Evolutionary conservation across 2,888 invertebrate species (phyloP), one percentile per base, ranked within the genome.

Genomic region (Pinctada fucata): DNA sequence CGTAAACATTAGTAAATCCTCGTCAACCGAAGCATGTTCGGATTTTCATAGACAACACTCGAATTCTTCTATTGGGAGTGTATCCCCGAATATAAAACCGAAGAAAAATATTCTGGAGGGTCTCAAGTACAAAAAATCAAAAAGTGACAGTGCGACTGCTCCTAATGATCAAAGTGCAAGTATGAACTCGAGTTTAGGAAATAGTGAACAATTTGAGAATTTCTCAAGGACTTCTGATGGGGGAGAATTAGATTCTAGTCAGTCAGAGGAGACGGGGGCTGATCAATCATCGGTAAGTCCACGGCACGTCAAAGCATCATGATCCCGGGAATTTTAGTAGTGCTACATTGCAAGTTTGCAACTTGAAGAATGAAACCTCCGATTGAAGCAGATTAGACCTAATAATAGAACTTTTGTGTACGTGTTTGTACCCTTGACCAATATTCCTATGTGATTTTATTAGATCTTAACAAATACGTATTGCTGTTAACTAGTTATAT

Each of bases 61-160:
- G 1, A 6, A 74, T 31, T 74, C 80, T 52, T 45, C 50, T 31
- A 51, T 45, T 47, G 75, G 72, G 45, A 78, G 78, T 13, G 47
- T 47, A 49, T 85, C 86, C 10, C 93, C 93, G 68, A 13, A 13
- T 6, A 10, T 58, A 58, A 94, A 94, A 87, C 93, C 93, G 85
- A 94, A 93, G 83, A 90, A 91, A 79, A 92, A 91, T 86, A 94
- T 95, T 88, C 94, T 95, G 89, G 95, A 95, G 87, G 95, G 95
- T 85, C 94, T 95, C 91, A 93, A 94, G 94, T 91, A 94, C 95
- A 92, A 93, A 76, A 92, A 94, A 87, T 93, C 94, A 86, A 93
- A 93, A 87, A 94, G 84, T 79, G 88, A 86, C 74, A 83, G 80
- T 76, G 79, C 75, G 50, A 72, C 73, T 76, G 10, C 67, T 65